Base-by-base conservation (phyloP, 2,888 invertebrate genomes). In the Notodonta ziczac region DNA sequence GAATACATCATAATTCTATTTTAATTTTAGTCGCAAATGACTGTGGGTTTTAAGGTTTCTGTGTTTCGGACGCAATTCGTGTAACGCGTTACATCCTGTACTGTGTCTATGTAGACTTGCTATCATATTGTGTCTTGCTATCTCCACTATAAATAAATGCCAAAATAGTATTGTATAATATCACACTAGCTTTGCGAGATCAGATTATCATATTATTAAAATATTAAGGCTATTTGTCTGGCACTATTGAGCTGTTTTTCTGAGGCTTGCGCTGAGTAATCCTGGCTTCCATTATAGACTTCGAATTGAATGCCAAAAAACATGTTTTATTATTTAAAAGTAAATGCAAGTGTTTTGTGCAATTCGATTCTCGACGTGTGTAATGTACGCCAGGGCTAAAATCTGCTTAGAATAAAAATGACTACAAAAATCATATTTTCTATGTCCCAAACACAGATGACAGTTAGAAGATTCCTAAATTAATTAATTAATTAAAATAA, bases 391-490 rank as follows among this genome's bases (percentile, higher is more conserved):
- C 35, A 2, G 24, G 24, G 24, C 1, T 24, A 24, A 24, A 2
- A 24, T 24, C 24, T 24, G 24, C 24, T 1, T 24, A 7, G 8
- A 3, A 39, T 7, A 39, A 39, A 39, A 42, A 42, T 10, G 9
- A 1, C 42, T 42, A 4, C 4, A 10, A 46, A n/a, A 46, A n/a
- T n/a, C 46, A 4, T 46, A 5, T 14, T 16, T 14, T 50, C 6
- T 32, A 62, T 65, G 72, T 77, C 72, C 75, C 73, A 69, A 73
- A 78, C 65, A 52, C 66, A 70, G 61, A 63, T 60, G 42, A 59
- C 59, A 59, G 66, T 67, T 73, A 76, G 70, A 73, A 40, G 65
- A 75, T 80, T 77, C 73, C 77, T 82, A 73, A 76, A 74, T 74
- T 74, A 74, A 74, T 75, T 66, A 73, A 70, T 64, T 54, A 52